phyloP scores from a whole-genome alignment of 2,888 invertebrate genomes.

The Argynnis bischoffii region DNA sequence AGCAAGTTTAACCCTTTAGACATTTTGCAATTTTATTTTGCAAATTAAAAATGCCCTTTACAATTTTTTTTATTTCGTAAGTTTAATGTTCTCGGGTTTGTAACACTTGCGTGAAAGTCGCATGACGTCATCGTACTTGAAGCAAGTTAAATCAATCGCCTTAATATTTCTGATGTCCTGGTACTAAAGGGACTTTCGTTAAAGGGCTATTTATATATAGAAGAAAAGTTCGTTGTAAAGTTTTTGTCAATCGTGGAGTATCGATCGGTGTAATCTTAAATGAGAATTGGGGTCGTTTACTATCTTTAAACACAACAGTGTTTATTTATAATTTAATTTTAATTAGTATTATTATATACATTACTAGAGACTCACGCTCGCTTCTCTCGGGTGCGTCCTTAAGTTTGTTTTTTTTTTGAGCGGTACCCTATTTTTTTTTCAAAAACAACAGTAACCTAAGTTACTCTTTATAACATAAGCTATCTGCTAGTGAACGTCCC shows the following conservation, averaged over 20 bases:
- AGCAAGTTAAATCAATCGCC: slow-evolving; percentile 5
- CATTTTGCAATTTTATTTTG: slow-evolving; percentile 28
- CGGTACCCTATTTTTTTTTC: too few species aligned
- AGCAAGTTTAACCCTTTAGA: slow-evolving; percentile 57
- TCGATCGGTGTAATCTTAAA: not conserved
- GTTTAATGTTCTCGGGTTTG: not conserved
- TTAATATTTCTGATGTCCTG: slow-evolving; percentile 27
- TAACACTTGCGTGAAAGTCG: not conserved
- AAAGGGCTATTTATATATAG: slow-evolving; percentile 22
- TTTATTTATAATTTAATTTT: too few species aligned
- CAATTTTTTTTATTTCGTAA: too few species aligned
- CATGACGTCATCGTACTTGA: slow-evolving; percentile 14
- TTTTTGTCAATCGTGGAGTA: not conserved
- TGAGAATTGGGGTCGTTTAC: too few species aligned
- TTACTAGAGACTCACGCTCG: too few species aligned
- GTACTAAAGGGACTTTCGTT: slow-evolving; percentile 24
- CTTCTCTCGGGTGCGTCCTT: too few species aligned
- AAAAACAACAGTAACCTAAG: too few species aligned
- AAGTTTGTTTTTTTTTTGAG: too few species aligned
- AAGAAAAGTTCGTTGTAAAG: slow-evolving; percentile 5
- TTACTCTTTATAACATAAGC: too few species aligned
- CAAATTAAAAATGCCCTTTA: not conserved
- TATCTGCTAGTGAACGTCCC: too few species aligned
- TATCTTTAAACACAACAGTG: too few species aligned
- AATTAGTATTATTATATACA: too few species aligned